These are phyloP conservation scores for Hybos culiciformis DNA, from an alignment of 2,888 invertebrate genomes.

Conservation along the genomic window DNA sequence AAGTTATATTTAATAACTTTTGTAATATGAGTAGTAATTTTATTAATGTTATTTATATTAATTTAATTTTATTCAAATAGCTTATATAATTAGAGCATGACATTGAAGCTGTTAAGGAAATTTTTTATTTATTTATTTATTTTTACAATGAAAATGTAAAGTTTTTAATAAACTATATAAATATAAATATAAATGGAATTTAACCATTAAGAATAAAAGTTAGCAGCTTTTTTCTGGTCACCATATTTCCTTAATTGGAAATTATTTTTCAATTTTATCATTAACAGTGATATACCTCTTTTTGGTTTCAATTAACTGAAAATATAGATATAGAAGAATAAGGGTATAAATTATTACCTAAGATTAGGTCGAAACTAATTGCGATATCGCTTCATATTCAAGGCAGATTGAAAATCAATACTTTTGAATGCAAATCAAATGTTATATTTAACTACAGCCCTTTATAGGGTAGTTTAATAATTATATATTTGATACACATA, in stretches of 20 bases:
- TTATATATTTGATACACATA: too few relatives aligned
- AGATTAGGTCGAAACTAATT: too few relatives aligned
- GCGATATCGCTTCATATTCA: too few relatives aligned
- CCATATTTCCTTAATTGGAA: conserved; percentile 48
- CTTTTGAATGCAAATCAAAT: conserved; percentile 24
- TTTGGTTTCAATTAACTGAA: conserved; percentile 46
- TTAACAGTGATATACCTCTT: conserved; percentile 53
- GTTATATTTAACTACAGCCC: conserved; percentile 38
- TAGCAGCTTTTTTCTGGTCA: conserved; percentile 45
- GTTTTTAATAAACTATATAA: conserved; percentile 52
- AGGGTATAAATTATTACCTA: too few relatives aligned
- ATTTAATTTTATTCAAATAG: conserved; percentile 34
- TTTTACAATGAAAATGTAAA: conserved; percentile 53
- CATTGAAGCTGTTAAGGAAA: conserved; percentile 37
- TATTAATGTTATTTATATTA: conserved; percentile 18
- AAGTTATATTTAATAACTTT: conserved; percentile 40
- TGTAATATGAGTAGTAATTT: conserved; percentile 32
- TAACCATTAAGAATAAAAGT: conserved; percentile 43
- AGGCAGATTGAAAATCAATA: too few relatives aligned
- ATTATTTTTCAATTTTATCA: conserved; percentile 40
- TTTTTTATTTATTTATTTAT: conserved; percentile 33
- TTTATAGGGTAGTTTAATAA: conserved; percentile 11
- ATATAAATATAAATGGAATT: conserved; percentile 40
- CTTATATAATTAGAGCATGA: conserved; percentile 36
- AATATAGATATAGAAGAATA: too few relatives aligned